These are phyloP conservation scores for Dusona sp. DNA, from an alignment of 2,888 invertebrate species.

Conservation along the genomic window DNA sequence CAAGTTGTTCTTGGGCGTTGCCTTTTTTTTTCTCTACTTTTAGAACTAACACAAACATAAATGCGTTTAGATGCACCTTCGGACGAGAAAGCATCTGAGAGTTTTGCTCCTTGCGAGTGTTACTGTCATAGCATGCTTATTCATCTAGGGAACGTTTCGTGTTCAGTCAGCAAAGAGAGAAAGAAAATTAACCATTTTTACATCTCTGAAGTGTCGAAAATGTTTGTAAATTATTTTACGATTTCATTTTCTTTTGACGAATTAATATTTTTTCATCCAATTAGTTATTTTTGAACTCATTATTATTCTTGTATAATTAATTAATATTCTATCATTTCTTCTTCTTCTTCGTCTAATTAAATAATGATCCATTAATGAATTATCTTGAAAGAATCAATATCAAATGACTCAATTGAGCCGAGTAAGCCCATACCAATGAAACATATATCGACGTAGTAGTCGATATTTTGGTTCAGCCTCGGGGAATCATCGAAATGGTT, in stretches of 20 bases:
- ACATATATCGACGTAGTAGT: slow-evolving; percentile 17
- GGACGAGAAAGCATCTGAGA: slow-evolving; percentile 12
- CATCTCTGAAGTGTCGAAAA: background rate
- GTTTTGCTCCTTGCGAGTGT: slow-evolving; percentile 21
- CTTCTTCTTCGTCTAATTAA: background rate
- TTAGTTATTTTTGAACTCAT: too few relatives aligned
- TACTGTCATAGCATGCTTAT: slow-evolving; percentile 4
- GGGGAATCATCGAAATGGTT: slow-evolving; percentile 54
- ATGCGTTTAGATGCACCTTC: background rate
- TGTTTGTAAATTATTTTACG: background rate
- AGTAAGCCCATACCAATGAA: background rate
- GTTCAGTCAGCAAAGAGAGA: background rate
- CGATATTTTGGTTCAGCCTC: slow-evolving; percentile 38
- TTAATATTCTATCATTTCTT: background rate
- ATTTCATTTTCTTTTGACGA: background rate
- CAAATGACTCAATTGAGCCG: background rate
- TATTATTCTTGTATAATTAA: background rate
- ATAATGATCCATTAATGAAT: background rate
- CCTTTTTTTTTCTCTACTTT: slow-evolving; percentile 8
- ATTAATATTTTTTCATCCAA: background rate
- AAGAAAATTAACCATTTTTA: background rate
- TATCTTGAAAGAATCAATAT: background rate
- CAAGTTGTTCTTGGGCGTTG: slow-evolving; percentile 10
- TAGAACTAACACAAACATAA: background rate
- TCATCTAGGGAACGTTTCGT: background rate